Evolutionary conservation across 1,140 invertebrate species (phyloP).

Genomic region (Dreissena polymorpha): DNA sequence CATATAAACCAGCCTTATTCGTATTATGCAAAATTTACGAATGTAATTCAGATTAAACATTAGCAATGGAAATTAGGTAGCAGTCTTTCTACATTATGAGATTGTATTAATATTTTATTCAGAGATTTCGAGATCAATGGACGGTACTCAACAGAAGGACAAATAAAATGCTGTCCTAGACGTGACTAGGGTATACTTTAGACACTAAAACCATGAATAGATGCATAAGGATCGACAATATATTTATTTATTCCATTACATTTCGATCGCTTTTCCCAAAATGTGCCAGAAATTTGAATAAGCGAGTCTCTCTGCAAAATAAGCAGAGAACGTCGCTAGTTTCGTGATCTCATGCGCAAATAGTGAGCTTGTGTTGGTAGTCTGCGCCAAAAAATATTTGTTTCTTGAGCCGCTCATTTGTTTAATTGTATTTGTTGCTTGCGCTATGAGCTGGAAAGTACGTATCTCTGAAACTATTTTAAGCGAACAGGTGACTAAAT

Average conservation of each 20-base stretch:
- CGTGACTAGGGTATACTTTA: constrained; percentile 57
- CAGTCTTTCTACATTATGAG: constrained; percentile 50
- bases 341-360: not conserved
- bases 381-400: no score
- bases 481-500: no score
- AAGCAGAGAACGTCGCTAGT: not conserved
- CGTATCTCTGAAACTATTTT: no score
- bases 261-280: constrained; percentile 32
- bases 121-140: constrained; percentile 58
- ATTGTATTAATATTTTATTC: constrained; percentile 60
- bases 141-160: constrained; percentile 48
- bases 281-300: constrained; percentile 56
- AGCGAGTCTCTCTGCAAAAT: constrained; percentile 19
- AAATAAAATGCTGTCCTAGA: constrained; percentile 55
- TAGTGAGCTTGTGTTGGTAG: not conserved
- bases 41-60: constrained; percentile 56
- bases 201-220: constrained; percentile 54
- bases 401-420: no score
- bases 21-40: constrained; percentile 58
- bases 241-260: constrained; percentile 57
- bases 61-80: constrained; percentile 56
- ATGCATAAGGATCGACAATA: constrained; percentile 53
- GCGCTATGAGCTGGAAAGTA: no score
- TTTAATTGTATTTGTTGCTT: no score
- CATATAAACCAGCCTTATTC: constrained; percentile 53